Base-by-base conservation (phyloP, 92 coral and sea anemone genomes). In the Parazoanthus darwini region DNA sequence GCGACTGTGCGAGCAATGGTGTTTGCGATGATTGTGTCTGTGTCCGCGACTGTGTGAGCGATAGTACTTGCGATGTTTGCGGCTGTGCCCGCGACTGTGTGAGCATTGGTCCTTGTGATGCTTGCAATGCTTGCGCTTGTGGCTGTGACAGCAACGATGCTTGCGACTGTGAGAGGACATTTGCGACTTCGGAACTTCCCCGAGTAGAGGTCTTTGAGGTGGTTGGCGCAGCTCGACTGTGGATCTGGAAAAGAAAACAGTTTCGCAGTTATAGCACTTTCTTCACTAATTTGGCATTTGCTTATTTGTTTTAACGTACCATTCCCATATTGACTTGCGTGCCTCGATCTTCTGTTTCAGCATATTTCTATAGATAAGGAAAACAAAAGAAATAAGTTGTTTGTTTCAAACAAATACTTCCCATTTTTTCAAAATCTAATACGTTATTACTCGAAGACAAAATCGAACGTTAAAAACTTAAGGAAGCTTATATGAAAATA, bases 281-380 rank as follows among this genome's bases (percentile, higher is more conserved):
- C 0, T 54, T 54, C 59, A 13, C 59, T 54, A 20, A 1, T 54
- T 54, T 54, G 59, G 59, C 20, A 15, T 54, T 15, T 26, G 13
- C 11, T 11, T 80, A 35, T 26, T 39, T 10, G 11, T 26, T 23
- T 29, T 4, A 16, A 42, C 87, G 35, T 84, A 84, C 87, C 87
- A 70, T 25, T 13, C 79, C 87, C n/a, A 84, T 13, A 56, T 20
- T 84, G 15, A 84, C 87, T 84, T 84, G 87, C n/a, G 87, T 84
- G 78, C 87, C 87, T 18, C 56, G 51, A 37, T 84, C 87, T 16
- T 84, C 87, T 13, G 87, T 84, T 73, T 84, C 87, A 70, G 26
- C 29, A 46, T 10, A 15, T 84, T 84, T 84, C 87, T 84, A 25
- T 5, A 68, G 14, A 39, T 73, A 71, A 43, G 3, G 42, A 3